phyloP scores from a whole-genome alignment of 1,140 invertebrate species.

The Arion vulgaris region DNA sequence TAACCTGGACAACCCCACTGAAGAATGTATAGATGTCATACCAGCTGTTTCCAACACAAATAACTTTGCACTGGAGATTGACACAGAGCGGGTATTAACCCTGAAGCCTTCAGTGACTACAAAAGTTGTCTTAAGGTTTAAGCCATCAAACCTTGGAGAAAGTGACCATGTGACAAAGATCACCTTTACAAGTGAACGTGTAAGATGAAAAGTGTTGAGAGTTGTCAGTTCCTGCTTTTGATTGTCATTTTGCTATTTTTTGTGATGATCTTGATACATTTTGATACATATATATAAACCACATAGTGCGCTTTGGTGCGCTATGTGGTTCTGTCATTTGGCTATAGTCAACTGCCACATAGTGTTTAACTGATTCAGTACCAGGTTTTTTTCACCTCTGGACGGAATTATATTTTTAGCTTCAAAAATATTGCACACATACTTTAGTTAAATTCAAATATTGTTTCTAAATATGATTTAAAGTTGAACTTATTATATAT shows the following conservation, averaged over 20 bases:
- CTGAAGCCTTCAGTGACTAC: constrained; percentile 55
- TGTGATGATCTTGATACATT: too few species aligned
- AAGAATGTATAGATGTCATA: constrained; percentile 65
- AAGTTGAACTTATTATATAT: too few species aligned
- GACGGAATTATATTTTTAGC: too few species aligned
- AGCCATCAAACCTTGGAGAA: constrained; percentile 69
- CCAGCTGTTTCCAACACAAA: constrained; percentile 68
- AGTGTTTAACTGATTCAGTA: too few species aligned
- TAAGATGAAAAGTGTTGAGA: not conserved
- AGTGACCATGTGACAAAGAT: constrained; percentile 66
- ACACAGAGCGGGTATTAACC: constrained; percentile 61
- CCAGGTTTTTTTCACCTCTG: too few species aligned
- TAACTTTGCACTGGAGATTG: constrained; percentile 69
- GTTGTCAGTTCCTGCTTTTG: not conserved
- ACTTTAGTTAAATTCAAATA: too few species aligned
- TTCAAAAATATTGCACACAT: too few species aligned
- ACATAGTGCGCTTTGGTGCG: too few species aligned
- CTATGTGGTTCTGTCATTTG: too few species aligned
- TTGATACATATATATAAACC: too few species aligned
- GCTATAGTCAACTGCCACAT: too few species aligned
- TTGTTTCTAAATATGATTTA: too few species aligned
- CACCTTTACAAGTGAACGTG: constrained; percentile 69
- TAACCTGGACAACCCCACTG: constrained; percentile 66
- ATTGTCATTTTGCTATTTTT: constrained; percentile 22
- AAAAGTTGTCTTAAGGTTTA: constrained; percentile 68